phyloP scores from a whole-genome alignment of 1,140 invertebrate species.

The Aricia agestis region DNA sequence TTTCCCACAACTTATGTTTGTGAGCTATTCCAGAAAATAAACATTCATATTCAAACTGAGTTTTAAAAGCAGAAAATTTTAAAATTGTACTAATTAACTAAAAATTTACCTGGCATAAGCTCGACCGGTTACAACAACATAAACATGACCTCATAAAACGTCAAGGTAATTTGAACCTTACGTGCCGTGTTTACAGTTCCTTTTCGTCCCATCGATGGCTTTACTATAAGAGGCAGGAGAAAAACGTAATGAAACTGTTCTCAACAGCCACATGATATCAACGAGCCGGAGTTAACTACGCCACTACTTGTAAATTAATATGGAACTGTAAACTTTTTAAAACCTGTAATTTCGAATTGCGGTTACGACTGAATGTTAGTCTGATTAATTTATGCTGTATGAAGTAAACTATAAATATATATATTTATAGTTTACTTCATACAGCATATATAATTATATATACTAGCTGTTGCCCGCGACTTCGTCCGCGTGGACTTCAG shows the following conservation, averaged over 20 bases:
- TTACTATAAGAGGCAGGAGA: not conserved
- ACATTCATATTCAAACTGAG: not conserved
- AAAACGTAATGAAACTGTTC: slow-evolving; percentile 3
- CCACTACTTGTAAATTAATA: slow-evolving; percentile 9
- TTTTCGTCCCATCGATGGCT: not conserved
- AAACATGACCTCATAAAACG: slow-evolving; percentile 2
- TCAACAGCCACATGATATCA: slow-evolving; percentile 5
- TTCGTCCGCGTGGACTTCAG: no score
- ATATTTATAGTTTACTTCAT: no score
- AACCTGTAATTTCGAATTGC: not conserved
- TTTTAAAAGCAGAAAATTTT: slow-evolving; percentile 13
- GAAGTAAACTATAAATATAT: no score
- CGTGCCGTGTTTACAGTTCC: not conserved
- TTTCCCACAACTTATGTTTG: not conserved
- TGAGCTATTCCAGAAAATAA: slow-evolving; percentile 10
- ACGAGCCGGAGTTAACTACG: not conserved
- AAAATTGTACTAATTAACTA: slow-evolving; percentile 14
- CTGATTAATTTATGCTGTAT: not conserved
- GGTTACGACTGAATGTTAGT: not conserved
- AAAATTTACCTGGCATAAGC: slow-evolving; percentile 10
- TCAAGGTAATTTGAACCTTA: not conserved
- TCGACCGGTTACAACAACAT: slow-evolving; percentile 9
- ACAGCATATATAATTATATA: no score
- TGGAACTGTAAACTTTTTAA: not conserved
- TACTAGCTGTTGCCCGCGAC: no score